Base-by-base conservation (phyloP, 2,888 invertebrate species). In the Hetaerina titia region DNA sequence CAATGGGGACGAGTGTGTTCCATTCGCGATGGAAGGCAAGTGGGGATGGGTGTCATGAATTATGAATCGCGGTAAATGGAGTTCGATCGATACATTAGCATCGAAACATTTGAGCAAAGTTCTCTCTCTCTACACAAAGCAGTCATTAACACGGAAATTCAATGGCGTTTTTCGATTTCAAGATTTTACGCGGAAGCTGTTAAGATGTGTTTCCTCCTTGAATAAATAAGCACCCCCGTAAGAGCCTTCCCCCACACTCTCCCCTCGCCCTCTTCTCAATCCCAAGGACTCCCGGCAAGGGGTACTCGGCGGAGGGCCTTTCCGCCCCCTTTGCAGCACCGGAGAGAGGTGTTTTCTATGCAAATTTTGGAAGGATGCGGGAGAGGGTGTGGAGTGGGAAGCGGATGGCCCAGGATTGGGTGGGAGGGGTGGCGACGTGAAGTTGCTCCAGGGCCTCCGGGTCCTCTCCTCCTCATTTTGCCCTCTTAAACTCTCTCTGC, bases 301-400 rank as follows among this genome's bases (percentile, higher is more conserved):
- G 15, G 64, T 15, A 4, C 19, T 19, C 7, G 69, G n/a, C 8
- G 69, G n/a, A n/a, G 69, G n/a, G 69, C 19, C 25, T 74, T 25
- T 8, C 25, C 25, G 9, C 22, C 25, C 25, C 11, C 69, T 69
- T 31, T 22, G 13, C n/a, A 81, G 8, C 81, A 4, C 69, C n/a
- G 13, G 4, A 31, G 31, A 81, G 81, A 81, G 25, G 25, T 81
- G 25, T 81, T 81, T 81, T 15, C 81, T 13, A 81, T 81, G 81
- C 8, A 81, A 81, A 81, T 81, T 81, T 81, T 31, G 94, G 92
- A 69, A 25, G 7, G 92, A 22, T 95, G 95, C 95, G 95, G 95
- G 95, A 95, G 95, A 96, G 95, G 95, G 96, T 95, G 95, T 94
- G 89, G 95, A 90, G 95, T 95, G 95, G 94, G 95, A 95, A 95